These are phyloP conservation scores for Lampris incognitus DNA, from an alignment of 2,113 vertebrate genomes.

Conservation along the genomic window DNA sequence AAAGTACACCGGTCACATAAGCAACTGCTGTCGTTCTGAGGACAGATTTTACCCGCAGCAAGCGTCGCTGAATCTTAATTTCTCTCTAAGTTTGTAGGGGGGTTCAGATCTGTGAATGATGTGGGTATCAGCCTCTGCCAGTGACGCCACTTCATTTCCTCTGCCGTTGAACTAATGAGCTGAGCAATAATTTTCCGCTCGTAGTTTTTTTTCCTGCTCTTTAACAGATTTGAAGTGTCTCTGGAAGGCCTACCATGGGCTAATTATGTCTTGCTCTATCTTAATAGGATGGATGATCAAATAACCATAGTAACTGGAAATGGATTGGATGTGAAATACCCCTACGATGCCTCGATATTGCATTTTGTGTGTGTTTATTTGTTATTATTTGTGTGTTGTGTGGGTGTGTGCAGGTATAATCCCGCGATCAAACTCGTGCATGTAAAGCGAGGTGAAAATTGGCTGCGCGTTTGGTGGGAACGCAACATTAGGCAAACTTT, in stretches of 20 bases:
- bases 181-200: background rate
- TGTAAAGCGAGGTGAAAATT: too few species aligned
- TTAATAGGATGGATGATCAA: constrained; percentile 29
- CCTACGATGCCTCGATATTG: constrained; percentile 24
- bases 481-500: too few species aligned
- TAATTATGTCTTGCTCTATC: constrained; percentile 30
- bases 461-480: too few species aligned
- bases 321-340: constrained; percentile 44
- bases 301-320: constrained; percentile 15
- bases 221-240: too few species aligned
- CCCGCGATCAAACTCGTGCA: too few species aligned
- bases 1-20: too few species aligned
- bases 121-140: background rate
- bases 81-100: background rate
- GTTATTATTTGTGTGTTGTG: background rate
- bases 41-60: background rate
- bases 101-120: background rate
- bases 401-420: too few species aligned
- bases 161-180: background rate
- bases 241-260: background rate
- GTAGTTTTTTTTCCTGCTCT: too few species aligned
- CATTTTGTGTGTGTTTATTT: constrained; percentile 8
- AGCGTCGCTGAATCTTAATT: background rate
- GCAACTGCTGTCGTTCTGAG: too few species aligned
- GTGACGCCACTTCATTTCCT: background rate